These are phyloP conservation scores for Pocillopora meandrina DNA, from an alignment of 92 coral and sea anemone genomes.

Conservation along the genomic window DNA sequence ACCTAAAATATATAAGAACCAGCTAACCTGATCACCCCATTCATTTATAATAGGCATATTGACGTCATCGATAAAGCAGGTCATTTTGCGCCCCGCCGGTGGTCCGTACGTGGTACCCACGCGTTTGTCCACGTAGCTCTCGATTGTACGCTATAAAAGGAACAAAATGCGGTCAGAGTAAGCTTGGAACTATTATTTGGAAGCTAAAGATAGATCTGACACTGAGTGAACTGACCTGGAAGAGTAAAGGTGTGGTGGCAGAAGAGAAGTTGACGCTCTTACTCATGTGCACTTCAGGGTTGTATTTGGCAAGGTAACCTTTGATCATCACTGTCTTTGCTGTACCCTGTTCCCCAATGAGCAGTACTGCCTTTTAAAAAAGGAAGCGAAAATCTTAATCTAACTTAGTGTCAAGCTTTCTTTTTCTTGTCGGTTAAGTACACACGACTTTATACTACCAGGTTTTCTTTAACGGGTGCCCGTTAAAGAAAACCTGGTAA, in stretches of 20 bases:
- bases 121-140: constrained; percentile 92
- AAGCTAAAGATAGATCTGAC: too few relatives aligned
- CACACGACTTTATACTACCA: too few relatives aligned
- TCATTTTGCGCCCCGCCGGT: constrained; percentile 94
- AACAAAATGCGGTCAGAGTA: neutral
- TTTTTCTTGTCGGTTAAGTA: too few relatives aligned
- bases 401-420: too few relatives aligned
- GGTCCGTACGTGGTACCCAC: constrained; percentile 95
- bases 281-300: constrained; percentile 83
- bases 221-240: constrained; percentile 58
- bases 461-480: too few relatives aligned
- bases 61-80: constrained; percentile 80
- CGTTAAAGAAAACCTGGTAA: too few relatives aligned
- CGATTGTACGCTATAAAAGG: constrained; percentile 71
- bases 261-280: constrained; percentile 91
- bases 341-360: constrained; percentile 91
- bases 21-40: constrained; percentile 88
- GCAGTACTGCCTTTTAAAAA: constrained; percentile 74
- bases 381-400: too few relatives aligned
- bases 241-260: constrained; percentile 83
- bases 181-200: neutral
- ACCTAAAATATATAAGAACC: too few relatives aligned
- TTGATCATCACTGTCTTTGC: constrained; percentile 95
- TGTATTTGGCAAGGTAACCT: constrained; percentile 87
- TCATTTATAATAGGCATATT: constrained; percentile 92